Base-by-base conservation (phyloP, 2,888 invertebrate species). In the Lasiommata megera region DNA sequence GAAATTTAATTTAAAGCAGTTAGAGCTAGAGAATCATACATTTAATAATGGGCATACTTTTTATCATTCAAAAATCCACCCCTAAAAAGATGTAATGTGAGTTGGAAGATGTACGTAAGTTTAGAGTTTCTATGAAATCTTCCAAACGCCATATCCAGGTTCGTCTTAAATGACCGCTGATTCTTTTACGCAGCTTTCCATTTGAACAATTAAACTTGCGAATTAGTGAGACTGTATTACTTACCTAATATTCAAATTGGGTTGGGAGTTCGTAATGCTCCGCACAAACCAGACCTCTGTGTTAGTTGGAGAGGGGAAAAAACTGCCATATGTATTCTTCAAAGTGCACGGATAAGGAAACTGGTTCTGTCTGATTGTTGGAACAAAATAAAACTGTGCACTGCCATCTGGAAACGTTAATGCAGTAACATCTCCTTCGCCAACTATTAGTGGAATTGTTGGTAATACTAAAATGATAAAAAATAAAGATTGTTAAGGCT, bases 391-490 rank as follows among this genome's bases (percentile, higher is more conserved):
- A 40, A 77, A 77, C 62, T 86, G 85, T 1, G 79, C 60, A 31
- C 71, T 77, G 28, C 90, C 90, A 65, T 90, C 86, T 1, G 85
- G 81, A 38, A 77, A 70, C 23, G 74, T 63, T 2, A 84, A 41
- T 1, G 84, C 72, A 1, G 73, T 71, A 3, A 90, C 76, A 51
- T 88, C 82, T 17, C 90, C 90, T 66, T 89, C 88, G 7, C 90
- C 88, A 46, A 84, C 68, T 64, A 88, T 67, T 59, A 79, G 77
- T 47, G 80, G 68, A 48, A 54, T 12, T 54, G 37, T 9, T 16
- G 54, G 40, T 16, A 50, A 37, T 5, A 54, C 60, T 65, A 46
- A 36, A 43, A 48, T 41, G 34, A 11, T 9, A 31, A 31, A 31
- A 34, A 34, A 34, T 11, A 34, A 11, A 9, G 9, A 9, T 11